Percentiles rank a stretch among this genome's conserved stretches.
Conservation (phyloP, 2,888 invertebrate species). For the Sarcophaga caerulescens region DNA sequence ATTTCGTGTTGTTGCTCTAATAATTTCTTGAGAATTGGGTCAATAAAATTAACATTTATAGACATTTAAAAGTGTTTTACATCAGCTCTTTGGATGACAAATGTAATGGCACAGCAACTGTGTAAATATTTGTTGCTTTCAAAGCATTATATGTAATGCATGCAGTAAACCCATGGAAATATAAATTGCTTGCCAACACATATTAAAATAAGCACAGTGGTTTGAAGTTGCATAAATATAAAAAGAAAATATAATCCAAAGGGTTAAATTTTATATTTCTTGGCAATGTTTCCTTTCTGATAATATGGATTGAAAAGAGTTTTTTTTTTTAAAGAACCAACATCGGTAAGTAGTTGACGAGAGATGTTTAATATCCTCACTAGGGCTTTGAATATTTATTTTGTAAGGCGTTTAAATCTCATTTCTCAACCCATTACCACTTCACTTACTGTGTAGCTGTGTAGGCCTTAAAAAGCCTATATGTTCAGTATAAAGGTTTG, state of each 20-base stretch:
- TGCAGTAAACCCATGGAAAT: background rate
- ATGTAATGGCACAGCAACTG: constrained; percentile 60
- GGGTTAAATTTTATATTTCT: too few species aligned
- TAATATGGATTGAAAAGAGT: too few species aligned
- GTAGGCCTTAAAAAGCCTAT: too few species aligned
- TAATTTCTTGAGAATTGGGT: constrained; percentile 68
- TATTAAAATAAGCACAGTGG: constrained; percentile 26
- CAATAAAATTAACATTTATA: constrained; percentile 67
- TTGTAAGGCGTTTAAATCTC: too few species aligned
- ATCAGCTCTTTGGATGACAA: constrained; percentile 60
- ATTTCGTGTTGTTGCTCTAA: constrained; percentile 57
- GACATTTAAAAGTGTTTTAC: constrained; percentile 52
- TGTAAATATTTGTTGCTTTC: constrained; percentile 49
- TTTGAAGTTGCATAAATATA: background rate
- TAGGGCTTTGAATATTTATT: too few species aligned
- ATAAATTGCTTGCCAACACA: constrained; percentile 20
- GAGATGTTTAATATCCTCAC: too few species aligned
- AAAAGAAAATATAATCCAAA: too few species aligned
- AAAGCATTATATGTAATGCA: background rate
- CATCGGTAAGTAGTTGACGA: too few species aligned
- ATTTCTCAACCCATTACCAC: too few species aligned
- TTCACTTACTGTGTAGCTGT: too few species aligned
- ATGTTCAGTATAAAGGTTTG: background rate
- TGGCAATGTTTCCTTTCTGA: too few species aligned
- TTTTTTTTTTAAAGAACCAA: too few species aligned